Evolutionary conservation across 35 echinoderm and acorn worm species (phyloP).

Genomic region (Stichopus chloronotus): DNA sequence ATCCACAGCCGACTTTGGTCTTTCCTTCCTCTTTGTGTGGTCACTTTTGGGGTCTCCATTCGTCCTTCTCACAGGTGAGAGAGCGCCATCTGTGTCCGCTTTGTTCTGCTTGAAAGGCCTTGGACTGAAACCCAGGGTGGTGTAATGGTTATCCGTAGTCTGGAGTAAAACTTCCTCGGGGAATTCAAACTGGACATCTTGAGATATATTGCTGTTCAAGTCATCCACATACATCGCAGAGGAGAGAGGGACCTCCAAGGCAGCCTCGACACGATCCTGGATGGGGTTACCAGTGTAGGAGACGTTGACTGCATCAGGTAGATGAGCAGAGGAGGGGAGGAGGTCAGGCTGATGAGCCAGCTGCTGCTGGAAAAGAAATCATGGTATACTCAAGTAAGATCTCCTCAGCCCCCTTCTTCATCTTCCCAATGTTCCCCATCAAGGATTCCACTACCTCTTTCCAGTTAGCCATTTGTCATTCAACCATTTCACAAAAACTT

Average conservation of each 20-base stretch:
- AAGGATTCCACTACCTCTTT: no score
- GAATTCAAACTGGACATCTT: conserved; percentile 57
- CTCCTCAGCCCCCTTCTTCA: not conserved
- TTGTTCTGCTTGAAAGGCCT: conserved; percentile 24
- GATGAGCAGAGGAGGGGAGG: conserved; percentile 3
- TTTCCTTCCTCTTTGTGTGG: conserved; percentile 44
- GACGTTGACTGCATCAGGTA: not conserved
- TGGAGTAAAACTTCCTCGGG: conserved; percentile 31
- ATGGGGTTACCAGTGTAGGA: not conserved
- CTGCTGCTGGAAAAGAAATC: conserved; percentile 48
- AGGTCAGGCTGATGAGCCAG: conserved; percentile 20
- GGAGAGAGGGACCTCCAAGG: conserved; percentile 21
- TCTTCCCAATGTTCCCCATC: not conserved
- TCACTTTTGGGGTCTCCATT: conserved; percentile 34
- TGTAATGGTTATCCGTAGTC: conserved; percentile 53
- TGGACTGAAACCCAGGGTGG: conserved; percentile 45
- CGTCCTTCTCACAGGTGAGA: not conserved
- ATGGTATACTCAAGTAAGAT: conserved; percentile 44
- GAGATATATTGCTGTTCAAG: conserved; percentile 54
- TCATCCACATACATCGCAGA: conserved; percentile 56
- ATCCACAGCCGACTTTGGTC: conserved; percentile 53
- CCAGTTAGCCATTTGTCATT: no score
- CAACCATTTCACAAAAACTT: no score
- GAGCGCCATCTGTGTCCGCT: not conserved
- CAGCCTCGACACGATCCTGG: not conserved